Evolutionary conservation across 2,888 invertebrate species (phyloP).

Genomic region (Clitarchus hookeri): DNA sequence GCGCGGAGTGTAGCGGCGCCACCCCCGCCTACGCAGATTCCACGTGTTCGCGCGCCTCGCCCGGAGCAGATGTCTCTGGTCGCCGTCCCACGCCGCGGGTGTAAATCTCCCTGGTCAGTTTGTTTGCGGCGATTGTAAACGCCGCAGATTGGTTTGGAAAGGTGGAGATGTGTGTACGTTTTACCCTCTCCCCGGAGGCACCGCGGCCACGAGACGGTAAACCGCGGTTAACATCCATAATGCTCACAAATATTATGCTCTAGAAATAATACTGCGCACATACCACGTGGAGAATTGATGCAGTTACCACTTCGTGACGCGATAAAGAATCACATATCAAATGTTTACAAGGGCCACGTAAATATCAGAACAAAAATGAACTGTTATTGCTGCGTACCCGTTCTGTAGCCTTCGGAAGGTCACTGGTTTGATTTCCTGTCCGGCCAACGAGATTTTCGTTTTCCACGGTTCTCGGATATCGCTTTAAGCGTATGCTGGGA

Average conservation of each 20-base stretch:
- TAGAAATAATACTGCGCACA: not conserved
- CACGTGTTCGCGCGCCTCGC: not conserved
- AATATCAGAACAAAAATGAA: no score
- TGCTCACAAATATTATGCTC: not conserved
- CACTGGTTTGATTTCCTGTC: no score
- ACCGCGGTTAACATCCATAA: not conserved
- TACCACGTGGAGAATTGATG: no score
- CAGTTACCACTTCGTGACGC: not conserved
- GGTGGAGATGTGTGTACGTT: not conserved
- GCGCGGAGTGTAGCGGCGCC: not conserved
- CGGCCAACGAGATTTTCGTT: no score
- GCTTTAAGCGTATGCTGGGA: no score
- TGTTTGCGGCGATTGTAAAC: not conserved
- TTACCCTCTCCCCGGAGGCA: not conserved
- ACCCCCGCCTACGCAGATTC: not conserved
- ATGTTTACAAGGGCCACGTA: no score
- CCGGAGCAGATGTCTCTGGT: not conserved
- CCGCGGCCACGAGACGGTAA: not conserved
- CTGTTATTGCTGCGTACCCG: no score
- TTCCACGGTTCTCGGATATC: no score
- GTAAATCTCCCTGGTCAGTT: not conserved
- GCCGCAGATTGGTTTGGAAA: not conserved
- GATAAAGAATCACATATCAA: no score
- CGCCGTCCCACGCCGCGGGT: not conserved
- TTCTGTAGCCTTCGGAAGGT: no score